Evolutionary conservation across 2,797 vertebrate genomes (phyloP), one percentile per base, ranked within the genome.

Genomic region (Poeciliopsis turneri): DNA sequence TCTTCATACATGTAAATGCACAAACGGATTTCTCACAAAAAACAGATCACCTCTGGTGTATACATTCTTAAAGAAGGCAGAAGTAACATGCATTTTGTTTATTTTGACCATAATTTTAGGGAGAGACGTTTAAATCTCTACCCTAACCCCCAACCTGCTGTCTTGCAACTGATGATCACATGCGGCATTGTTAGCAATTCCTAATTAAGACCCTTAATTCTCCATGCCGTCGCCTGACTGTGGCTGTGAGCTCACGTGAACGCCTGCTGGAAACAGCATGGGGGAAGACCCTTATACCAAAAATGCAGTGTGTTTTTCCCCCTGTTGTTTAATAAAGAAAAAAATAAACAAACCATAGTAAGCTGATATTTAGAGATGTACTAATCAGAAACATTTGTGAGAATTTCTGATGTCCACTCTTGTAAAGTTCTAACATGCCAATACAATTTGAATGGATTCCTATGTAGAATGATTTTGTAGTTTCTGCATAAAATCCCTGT

Each of bases 121-220:
- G 84, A 70, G 53, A 82, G 91, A 92, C 93, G 93, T 87, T 94
- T 92, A 93, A 90, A 90, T 75, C 90, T 82, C 84, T 85, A 85
- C 84, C 87, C 2, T 75, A 36, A 86, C 86, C 86, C 88, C 2
- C 74, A 36, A 86, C 86, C 86, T 70, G 73, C 92, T 93, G 92
- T 94, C 91, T 93, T 39, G 86, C 87, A 89, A 87, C 92, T 86
- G 90, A 90, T 90, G 87, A 92, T 91, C 93, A 86, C 94, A 94
- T 91, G 91, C 92, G 85, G 90, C 85, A 90, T 91, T 91, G 91
- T 92, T 89, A 18, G 86, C 92, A 94, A 92, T 92, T 93, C 94
- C 95, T 95, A 95, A 96, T 95, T 94, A 95, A 94, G 92, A 93
- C 92, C 89, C 66, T 59, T 95, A 95, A 95, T 95, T 95, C 94